Evolutionary conservation across 2,113 vertebrate species (phyloP).

Genomic region (Pampusana beccarii): DNA sequence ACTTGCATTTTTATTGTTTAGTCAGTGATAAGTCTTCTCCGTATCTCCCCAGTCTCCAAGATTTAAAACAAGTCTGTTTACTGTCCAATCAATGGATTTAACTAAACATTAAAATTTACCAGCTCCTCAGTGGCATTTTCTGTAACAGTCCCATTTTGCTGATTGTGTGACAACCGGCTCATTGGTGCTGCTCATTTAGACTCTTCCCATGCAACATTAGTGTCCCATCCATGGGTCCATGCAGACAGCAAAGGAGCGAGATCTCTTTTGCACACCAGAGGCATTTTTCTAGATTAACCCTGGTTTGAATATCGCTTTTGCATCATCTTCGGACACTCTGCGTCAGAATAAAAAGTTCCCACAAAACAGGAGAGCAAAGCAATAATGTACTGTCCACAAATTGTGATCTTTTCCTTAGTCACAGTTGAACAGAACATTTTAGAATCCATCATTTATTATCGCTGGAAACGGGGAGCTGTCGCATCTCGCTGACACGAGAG

Average conservation of each 20-base stretch:
- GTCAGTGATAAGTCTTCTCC: not conserved
- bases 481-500: not conserved
- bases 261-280: not conserved
- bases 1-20: not conserved
- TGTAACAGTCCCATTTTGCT: not conserved
- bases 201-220: not conserved
- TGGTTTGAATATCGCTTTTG: not conserved
- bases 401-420: not conserved
- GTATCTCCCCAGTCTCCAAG: not conserved
- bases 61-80: not conserved
- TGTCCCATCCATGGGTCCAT: not conserved
- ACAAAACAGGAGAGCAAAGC: not conserved
- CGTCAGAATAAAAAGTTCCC: not conserved
- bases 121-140: not conserved
- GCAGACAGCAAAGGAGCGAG: not conserved
- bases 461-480: not conserved
- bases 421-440: not conserved
- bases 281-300: not conserved
- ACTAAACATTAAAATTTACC: not conserved
- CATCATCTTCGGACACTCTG: not conserved
- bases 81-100: not conserved
- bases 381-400: not conserved
- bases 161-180: not conserved
- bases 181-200: not conserved
- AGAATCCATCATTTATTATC: not conserved